Conservation (phyloP, 2,888 invertebrate genomes). For the Hecatera dysodea region DNA sequence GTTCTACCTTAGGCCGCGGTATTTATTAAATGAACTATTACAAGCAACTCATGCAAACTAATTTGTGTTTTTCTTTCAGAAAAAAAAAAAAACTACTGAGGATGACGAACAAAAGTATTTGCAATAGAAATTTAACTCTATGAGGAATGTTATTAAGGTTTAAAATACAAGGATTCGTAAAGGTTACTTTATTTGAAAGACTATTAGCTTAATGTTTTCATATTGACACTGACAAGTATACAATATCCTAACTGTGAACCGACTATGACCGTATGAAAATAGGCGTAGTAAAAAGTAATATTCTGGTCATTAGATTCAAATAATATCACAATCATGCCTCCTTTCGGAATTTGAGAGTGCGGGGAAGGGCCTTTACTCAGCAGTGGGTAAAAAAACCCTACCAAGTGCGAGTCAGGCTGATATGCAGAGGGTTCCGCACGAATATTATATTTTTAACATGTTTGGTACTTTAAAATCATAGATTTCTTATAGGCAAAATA, state of each 20-base stretch:
- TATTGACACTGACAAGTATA: not conserved
- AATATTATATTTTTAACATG: too few relatives aligned
- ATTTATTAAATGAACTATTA: not conserved
- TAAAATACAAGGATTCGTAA: not conserved
- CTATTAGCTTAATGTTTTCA: not conserved
- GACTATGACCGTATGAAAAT: not conserved
- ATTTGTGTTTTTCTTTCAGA: not conserved
- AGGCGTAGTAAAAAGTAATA: not conserved
- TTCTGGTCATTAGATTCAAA: constrained; percentile 1
- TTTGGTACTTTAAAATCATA: too few relatives aligned
- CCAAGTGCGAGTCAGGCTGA: too few relatives aligned
- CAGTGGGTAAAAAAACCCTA: too few relatives aligned
- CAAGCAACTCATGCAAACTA: not conserved
- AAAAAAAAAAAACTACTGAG: not conserved
- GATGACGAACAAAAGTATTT: not conserved
- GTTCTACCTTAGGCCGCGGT: not conserved
- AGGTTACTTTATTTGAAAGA: not conserved
- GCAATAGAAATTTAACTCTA: not conserved
- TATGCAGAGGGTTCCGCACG: too few relatives aligned
- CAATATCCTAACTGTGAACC: not conserved
- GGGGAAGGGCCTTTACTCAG: too few relatives aligned
- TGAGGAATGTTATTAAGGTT: not conserved
- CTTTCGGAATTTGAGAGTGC: constrained; percentile 14
- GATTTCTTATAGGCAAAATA: too few relatives aligned
- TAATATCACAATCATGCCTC: constrained; percentile 8